phyloP scores from a whole-genome alignment of 2,113 vertebrate genomes.

The Cygnus atratus region DNA sequence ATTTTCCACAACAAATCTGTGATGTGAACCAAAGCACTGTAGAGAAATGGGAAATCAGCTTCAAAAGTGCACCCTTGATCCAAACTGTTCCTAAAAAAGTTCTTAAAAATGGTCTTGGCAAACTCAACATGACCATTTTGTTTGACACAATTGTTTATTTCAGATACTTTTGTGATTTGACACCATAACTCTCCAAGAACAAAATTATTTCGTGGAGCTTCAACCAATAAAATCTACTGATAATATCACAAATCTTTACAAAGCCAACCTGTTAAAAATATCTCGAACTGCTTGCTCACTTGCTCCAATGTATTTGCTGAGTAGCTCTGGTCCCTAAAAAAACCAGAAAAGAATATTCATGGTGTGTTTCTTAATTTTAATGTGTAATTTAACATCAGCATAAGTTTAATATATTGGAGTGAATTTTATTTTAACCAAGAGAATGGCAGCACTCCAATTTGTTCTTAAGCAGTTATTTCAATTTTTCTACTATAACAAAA shows the following conservation, averaged over 20 bases:
- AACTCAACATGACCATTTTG: not conserved
- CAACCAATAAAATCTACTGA: not conserved
- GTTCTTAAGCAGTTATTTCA: not conserved
- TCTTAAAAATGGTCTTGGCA: not conserved
- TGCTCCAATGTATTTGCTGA: conserved; percentile 98
- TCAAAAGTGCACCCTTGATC: not conserved
- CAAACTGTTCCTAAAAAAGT: not conserved
- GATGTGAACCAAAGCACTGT: not conserved
- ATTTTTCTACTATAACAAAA: not conserved
- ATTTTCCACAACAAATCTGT: not conserved
- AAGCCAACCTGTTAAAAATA: conserved; percentile 88
- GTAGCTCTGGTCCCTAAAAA: conserved; percentile 91
- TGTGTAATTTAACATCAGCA: not conserved
- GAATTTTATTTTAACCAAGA: not conserved
- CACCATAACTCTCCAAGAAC: not conserved
- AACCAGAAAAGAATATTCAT: not conserved
- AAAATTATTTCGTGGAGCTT: not conserved
- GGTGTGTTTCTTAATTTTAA: not conserved
- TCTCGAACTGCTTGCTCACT: conserved; percentile 95
- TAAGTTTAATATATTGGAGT: not conserved
- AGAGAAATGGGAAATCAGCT: not conserved
- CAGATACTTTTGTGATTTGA: not conserved
- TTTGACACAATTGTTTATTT: not conserved
- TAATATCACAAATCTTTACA: not conserved
- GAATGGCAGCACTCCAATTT: not conserved